Conservation (phyloP, 2,113 vertebrate species). For the Platanista minor region DNA sequence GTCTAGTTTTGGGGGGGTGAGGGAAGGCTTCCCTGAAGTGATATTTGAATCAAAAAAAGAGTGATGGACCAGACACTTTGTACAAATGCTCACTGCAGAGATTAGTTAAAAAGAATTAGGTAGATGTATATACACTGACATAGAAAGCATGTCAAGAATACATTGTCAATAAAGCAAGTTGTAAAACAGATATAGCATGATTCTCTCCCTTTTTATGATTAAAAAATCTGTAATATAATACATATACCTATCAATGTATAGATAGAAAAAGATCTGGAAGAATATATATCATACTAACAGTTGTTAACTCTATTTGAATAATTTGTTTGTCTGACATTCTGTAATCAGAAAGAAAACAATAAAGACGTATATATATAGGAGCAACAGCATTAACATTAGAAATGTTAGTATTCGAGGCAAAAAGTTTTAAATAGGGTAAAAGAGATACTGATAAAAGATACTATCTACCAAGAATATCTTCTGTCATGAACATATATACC, state of each 20-base stretch:
- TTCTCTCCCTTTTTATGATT: neutral
- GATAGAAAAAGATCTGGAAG: neutral
- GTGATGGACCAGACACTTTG: neutral
- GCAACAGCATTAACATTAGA: neutral
- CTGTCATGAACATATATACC: neutral
- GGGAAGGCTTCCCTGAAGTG: neutral
- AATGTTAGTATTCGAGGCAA: conserved; percentile 4
- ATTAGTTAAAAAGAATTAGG: conserved; percentile 1
- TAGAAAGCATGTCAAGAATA: conserved; percentile 19
- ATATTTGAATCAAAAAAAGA: neutral
- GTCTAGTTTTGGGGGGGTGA: neutral
- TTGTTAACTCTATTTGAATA: conserved; percentile 35
- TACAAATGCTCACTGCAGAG: neutral
- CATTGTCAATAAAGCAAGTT: neutral
- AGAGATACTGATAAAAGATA: conserved; percentile 8
- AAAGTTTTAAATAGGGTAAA: neutral
- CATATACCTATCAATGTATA: neutral
- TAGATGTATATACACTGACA: neutral
- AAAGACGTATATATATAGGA: neutral
- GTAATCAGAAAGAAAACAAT: neutral
- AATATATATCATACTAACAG: neutral
- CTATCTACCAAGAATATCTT: neutral
- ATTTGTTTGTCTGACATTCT: conserved; percentile 7
- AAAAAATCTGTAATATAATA: neutral
- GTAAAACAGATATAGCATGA: neutral